Evolutionary conservation across 2,888 invertebrate genomes (phyloP).

Genomic region (Phalangium opilio): DNA sequence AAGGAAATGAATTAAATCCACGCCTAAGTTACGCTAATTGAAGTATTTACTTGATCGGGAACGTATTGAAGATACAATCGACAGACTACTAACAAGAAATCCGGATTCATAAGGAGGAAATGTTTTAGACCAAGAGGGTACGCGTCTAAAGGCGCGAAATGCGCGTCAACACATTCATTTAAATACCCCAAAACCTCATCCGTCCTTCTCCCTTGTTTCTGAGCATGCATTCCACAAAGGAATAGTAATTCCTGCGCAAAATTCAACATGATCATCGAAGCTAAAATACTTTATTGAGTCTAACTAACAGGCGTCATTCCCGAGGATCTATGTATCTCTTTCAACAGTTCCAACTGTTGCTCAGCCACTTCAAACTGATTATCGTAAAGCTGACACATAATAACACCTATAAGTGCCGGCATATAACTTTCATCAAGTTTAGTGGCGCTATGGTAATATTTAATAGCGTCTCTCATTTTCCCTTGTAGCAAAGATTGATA

Average conservation of each 20-base stretch:
- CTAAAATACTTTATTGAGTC: neutral
- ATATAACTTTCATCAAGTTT: conserved; percentile 71
- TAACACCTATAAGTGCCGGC: conserved; percentile 51
- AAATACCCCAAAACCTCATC: conserved; percentile 29
- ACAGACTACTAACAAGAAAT: conserved; percentile 63
- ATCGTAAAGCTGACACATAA: conserved; percentile 62
- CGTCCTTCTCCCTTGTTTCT: conserved; percentile 27
- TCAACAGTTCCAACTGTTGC: conserved; percentile 62
- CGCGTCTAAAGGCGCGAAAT: conserved; percentile 29
- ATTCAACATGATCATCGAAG: neutral
- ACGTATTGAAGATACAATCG: conserved; percentile 55
- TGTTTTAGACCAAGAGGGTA: conserved; percentile 57
- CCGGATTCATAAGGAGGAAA: conserved; percentile 60
- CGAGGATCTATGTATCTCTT: conserved; percentile 55
- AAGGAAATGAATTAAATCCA: too few species aligned
- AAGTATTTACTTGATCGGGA: conserved; percentile 31
- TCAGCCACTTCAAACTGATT: conserved; percentile 40
- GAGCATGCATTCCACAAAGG: conserved; percentile 31
- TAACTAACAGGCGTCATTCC: conserved; percentile 44
- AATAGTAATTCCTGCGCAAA: conserved; percentile 30
- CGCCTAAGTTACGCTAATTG: too few species aligned
- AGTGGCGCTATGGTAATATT: conserved; percentile 61
- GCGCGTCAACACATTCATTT: conserved; percentile 29
- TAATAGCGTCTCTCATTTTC: conserved; percentile 56
- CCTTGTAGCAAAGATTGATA: conserved; percentile 57